Conservation (phyloP, 2,888 invertebrate species). For the Apeira syringaria region DNA sequence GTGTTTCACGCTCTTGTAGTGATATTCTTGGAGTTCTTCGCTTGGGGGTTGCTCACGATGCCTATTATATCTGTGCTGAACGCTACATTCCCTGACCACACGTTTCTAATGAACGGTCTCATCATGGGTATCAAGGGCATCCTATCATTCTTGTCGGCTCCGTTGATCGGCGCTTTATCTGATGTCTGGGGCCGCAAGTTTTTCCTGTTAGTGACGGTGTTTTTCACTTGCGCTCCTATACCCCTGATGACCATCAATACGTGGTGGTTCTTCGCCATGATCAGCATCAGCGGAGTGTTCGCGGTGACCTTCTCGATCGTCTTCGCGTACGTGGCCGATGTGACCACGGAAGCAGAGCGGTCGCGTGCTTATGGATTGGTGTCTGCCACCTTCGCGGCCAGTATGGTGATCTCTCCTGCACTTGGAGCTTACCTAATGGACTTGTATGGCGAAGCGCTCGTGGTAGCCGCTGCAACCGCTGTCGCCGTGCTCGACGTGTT, state of each 20-base stretch:
- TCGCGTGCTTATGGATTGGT: conserved; percentile 98
- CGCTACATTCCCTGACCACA: conserved; percentile 99
- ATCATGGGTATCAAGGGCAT: conserved; percentile 99
- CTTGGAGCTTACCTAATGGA: conserved; percentile 95
- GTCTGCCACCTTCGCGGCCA: conserved; percentile 99
- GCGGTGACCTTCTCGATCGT: conserved; percentile 99
- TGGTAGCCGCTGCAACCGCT: conserved; percentile 97
- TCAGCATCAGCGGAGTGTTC: conserved; percentile 99
- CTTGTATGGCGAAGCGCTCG: conserved; percentile 91
- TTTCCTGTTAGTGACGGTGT: conserved; percentile 98
- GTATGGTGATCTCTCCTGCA: conserved; percentile 99
- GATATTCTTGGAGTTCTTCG: conserved; percentile 99
- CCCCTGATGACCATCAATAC: conserved; percentile 99
- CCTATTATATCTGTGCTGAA: conserved; percentile 98
- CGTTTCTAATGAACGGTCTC: conserved; percentile 99
- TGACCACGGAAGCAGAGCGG: conserved; percentile 97
- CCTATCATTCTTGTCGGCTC: conserved; percentile 98
- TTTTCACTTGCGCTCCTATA: conserved; percentile 99
- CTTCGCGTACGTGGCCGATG: conserved; percentile 99
- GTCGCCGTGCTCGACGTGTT: conserved; percentile 98
- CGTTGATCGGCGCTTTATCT: conserved; percentile 97
- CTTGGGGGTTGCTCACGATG: conserved; percentile 99
- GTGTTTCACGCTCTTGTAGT: conserved; percentile 99
- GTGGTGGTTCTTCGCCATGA: conserved; percentile 99
- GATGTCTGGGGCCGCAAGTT: conserved; percentile 99